phyloP scores from a whole-genome alignment of 2,888 invertebrate species.

The Priocnemis perturbator region DNA sequence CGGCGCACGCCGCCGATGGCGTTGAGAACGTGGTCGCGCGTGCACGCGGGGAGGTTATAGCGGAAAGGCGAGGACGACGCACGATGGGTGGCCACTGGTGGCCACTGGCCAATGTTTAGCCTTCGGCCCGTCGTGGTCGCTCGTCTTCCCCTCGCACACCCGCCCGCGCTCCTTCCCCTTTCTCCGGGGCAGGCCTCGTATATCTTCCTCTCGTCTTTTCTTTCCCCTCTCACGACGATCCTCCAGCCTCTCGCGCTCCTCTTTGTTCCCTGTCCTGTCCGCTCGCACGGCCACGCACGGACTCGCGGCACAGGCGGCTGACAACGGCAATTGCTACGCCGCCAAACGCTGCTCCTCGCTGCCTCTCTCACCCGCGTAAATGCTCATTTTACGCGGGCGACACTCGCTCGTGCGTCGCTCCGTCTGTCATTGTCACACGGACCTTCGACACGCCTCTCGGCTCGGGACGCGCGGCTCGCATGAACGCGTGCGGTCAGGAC shows the following conservation, averaged over 20 bases:
- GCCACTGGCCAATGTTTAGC: background rate
- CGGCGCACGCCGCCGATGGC: background rate
- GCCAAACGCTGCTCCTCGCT: slow-evolving; percentile 4
- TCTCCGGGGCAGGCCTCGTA: background rate
- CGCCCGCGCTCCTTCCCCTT: slow-evolving; percentile 3
- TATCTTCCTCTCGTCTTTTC: slow-evolving; percentile 6
- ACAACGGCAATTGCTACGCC: slow-evolving; percentile 3
- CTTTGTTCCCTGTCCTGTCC: slow-evolving; percentile 11
- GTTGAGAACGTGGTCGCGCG: slow-evolving; percentile 1
- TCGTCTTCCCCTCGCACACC: too few relatives aligned
- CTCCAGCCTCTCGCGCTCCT: slow-evolving; percentile 7
- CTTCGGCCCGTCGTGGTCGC: slow-evolving; percentile 2
- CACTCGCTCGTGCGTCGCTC: slow-evolving; percentile 14
- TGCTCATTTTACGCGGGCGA: slow-evolving; percentile 42
- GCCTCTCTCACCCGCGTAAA: slow-evolving; percentile 31
- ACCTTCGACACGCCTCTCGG: background rate
- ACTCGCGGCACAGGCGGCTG: too few relatives aligned
- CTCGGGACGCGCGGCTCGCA: background rate
- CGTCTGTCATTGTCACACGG: slow-evolving; percentile 11
- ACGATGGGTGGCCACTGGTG: background rate
- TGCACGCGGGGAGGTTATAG: too few relatives aligned
- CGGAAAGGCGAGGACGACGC: too few relatives aligned
- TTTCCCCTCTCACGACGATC: slow-evolving; percentile 16
- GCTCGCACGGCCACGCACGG: slow-evolving; percentile 9
- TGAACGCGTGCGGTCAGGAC: background rate